These are phyloP conservation scores for Hippasteria phrygiana DNA, from an alignment of 53 echinoderm and acorn worm species.

Conservation along the genomic window DNA sequence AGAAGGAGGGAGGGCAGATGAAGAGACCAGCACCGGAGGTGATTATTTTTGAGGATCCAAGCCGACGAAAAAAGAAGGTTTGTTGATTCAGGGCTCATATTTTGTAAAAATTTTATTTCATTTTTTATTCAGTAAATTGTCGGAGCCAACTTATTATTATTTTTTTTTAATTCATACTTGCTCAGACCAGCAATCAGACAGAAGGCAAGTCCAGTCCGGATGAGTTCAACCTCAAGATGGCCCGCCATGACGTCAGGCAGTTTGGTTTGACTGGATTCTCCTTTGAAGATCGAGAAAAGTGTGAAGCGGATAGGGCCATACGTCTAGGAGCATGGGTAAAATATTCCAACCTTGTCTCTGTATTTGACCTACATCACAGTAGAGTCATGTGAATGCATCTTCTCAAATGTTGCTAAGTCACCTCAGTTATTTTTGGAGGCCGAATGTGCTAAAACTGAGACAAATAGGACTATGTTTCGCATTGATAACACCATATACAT, in stretches of 20 bases:
- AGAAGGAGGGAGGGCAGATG: conserved; percentile 13
- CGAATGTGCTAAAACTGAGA: no score
- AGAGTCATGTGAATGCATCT: no score
- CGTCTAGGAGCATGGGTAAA: conserved; percentile 87
- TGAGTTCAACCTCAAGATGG: conserved; percentile 62
- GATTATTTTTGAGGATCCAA: conserved; percentile 82
- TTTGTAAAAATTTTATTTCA: no score
- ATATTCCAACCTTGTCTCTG: no score
- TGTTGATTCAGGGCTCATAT: no score
- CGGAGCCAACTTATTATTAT: no score
- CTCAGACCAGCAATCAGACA: not conserved
- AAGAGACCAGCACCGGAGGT: conserved; percentile 68
- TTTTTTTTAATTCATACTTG: not conserved
- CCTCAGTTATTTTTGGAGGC: no score
- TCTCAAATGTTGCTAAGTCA: no score
- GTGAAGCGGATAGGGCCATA: conserved; percentile 78
- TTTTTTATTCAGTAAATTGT: no score
- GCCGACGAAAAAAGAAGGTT: conserved; percentile 72
- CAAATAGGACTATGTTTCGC: no score
- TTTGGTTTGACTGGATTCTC: conserved; percentile 84
- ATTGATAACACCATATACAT: no score
- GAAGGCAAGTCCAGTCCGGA: not conserved
- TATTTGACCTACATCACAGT: no score
- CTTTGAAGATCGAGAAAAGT: conserved; percentile 85
- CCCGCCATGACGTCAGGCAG: conserved; percentile 83